phyloP scores from a whole-genome alignment of 2,888 invertebrate species.

The Ormyrus labotus region DNA sequence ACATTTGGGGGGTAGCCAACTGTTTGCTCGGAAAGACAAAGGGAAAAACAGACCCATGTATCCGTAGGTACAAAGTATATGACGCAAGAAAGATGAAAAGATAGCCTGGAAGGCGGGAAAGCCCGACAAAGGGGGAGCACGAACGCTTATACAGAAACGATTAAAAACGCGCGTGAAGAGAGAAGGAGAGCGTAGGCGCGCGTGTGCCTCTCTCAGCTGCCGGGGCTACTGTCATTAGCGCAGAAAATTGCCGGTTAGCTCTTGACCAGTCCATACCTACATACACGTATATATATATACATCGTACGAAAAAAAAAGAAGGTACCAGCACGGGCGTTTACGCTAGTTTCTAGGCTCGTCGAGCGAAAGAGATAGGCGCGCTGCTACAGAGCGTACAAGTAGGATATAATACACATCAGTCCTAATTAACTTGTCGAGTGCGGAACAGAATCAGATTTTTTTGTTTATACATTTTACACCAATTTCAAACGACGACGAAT shows the following conservation, averaged over 20 bases:
- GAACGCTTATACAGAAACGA: slow-evolving; percentile 24
- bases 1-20: slow-evolving; percentile 16
- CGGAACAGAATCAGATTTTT: slow-evolving; percentile 32
- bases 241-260: slow-evolving; percentile 27
- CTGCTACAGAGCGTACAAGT: not conserved
- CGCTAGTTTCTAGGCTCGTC: too few relatives aligned
- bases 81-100: slow-evolving; percentile 7
- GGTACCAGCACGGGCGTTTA: too few relatives aligned
- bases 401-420: slow-evolving; percentile 29
- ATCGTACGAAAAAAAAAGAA: slow-evolving; percentile 16
- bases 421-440: slow-evolving; percentile 34
- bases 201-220: slow-evolving; percentile 24
- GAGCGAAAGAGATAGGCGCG: too few relatives aligned
- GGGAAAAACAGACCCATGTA: slow-evolving; percentile 22
- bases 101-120: not conserved
- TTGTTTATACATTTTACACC: slow-evolving; percentile 21
- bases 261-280: not conserved
- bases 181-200: not conserved
- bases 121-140: not conserved
- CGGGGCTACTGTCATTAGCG: slow-evolving; percentile 13
- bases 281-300: not conserved
- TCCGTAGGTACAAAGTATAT: slow-evolving; percentile 1
- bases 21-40: slow-evolving; percentile 8
- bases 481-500: slow-evolving; percentile 49
- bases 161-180: slow-evolving; percentile 12